phyloP scores from a whole-genome alignment of 2,888 invertebrate genomes.

The Xestia sexstrigata region DNA sequence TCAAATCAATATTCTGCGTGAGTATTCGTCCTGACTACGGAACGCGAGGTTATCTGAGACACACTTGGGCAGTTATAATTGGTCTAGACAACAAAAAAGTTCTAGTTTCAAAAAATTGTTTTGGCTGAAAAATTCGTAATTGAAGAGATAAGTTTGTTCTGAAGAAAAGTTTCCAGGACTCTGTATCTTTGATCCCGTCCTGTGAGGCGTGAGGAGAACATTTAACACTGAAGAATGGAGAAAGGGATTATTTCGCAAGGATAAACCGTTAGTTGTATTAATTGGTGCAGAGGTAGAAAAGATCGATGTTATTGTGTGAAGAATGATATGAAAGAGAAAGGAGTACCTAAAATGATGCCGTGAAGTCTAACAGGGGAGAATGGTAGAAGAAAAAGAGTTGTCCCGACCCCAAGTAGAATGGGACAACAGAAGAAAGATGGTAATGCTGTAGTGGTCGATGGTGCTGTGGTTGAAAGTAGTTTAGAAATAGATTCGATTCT shows the following conservation, averaged over 20 bases:
- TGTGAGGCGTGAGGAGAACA: conserved; percentile 16
- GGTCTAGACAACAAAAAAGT: conserved; percentile 3
- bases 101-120: neutral
- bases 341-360: too few relatives aligned
- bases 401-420: too few relatives aligned
- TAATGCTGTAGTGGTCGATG: too few relatives aligned
- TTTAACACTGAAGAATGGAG: conserved; percentile 27
- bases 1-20: neutral
- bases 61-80: neutral
- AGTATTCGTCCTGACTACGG: neutral
- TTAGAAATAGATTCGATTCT: too few relatives aligned
- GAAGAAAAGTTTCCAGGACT: conserved; percentile 22
- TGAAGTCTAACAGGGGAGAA: too few relatives aligned
- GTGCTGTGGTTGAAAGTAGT: too few relatives aligned
- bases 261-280: conserved; percentile 1
- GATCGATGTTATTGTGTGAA: too few relatives aligned
- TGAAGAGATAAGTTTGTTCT: conserved; percentile 9
- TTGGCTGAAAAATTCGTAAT: conserved; percentile 11
- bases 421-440: too few relatives aligned
- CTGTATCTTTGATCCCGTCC: conserved; percentile 31
- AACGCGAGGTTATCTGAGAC: neutral
- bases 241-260: conserved; percentile 21
- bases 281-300: conserved; percentile 8
- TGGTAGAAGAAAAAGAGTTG: too few relatives aligned
- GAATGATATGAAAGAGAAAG: too few relatives aligned